Percentiles rank a stretch among this genome's conserved stretches.
Conservation (phyloP, 2,888 invertebrate genomes). For the Drosophila subquinaria region DNA sequence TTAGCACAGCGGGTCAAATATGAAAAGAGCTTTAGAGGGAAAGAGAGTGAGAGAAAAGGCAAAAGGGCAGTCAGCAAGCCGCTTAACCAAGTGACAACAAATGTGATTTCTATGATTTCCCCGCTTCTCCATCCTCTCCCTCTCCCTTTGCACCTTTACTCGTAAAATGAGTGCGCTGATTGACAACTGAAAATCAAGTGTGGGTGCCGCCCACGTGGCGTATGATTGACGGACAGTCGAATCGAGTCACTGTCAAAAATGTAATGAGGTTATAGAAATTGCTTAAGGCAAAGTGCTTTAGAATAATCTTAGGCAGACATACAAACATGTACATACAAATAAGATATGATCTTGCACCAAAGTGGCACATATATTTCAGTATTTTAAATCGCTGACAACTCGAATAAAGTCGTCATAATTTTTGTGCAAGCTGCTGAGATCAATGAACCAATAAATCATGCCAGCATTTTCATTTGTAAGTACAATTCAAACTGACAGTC, state of each 20-base stretch:
- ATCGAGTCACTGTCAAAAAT: slow-evolving; percentile 29
- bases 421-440: slow-evolving; percentile 31
- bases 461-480: slow-evolving; percentile 2
- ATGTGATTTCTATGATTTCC: slow-evolving; percentile 73
- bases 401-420: slow-evolving; percentile 50
- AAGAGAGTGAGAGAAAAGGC: slow-evolving; percentile 26
- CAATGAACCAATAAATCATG: slow-evolving; percentile 51
- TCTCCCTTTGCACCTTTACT: neutral
- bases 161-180: slow-evolving; percentile 17
- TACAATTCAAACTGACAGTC: neutral
- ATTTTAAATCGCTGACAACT: slow-evolving; percentile 39
- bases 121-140: neutral
- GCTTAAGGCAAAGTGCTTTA: slow-evolving; percentile 36
- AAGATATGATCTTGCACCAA: slow-evolving; percentile 20
- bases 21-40: slow-evolving; percentile 27
- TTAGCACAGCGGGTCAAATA: slow-evolving; percentile 63
- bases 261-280: slow-evolving; percentile 61
- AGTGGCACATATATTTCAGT: slow-evolving; percentile 3
- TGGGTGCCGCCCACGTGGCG: slow-evolving; percentile 66
- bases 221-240: slow-evolving; percentile 62
- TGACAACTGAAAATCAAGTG: slow-evolving; percentile 43
- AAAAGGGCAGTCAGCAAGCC: slow-evolving; percentile 77
- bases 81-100: slow-evolving; percentile 57
- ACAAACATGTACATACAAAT: neutral
- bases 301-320: neutral